Percentiles rank a stretch among this genome's conserved stretches.
Conservation (phyloP, 2,888 invertebrate species). For the Leptopterna dolabrata region DNA sequence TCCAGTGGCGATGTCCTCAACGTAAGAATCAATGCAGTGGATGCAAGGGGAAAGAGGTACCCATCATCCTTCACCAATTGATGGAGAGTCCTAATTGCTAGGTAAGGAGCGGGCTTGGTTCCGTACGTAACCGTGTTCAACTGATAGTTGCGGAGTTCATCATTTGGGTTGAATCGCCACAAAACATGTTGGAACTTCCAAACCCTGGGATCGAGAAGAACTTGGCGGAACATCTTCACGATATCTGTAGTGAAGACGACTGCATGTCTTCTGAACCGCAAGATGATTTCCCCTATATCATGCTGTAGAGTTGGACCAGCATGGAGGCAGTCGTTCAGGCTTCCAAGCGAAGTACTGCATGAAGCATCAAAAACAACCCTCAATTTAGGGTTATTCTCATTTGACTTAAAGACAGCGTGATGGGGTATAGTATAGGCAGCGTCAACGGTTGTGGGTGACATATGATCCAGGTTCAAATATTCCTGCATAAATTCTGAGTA, state of each 20-base stretch:
- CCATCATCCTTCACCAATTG: constrained; percentile 58
- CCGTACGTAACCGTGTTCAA: constrained; percentile 27
- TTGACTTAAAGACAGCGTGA: constrained; percentile 64
- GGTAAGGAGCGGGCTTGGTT: constrained; percentile 58
- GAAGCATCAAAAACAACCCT: constrained; percentile 63
- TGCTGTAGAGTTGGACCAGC: constrained; percentile 65
- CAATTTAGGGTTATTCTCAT: constrained; percentile 63
- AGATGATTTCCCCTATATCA: constrained; percentile 63
- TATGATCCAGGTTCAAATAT: too few relatives aligned
- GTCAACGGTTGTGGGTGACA: background rate
- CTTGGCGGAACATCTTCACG: constrained; percentile 13
- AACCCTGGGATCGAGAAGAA: too few relatives aligned
- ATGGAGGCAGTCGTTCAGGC: constrained; percentile 40
- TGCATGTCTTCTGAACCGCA: background rate
- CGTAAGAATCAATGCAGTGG: constrained; percentile 45
- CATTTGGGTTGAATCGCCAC: constrained; percentile 8
- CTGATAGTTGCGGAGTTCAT: too few relatives aligned
- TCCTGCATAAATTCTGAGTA: too few relatives aligned
- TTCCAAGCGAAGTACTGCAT: constrained; percentile 13
- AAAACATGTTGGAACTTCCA: too few relatives aligned
- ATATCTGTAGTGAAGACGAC: background rate
- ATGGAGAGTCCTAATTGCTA: constrained; percentile 57
- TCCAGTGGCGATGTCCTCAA: constrained; percentile 50
- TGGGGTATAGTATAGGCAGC: background rate
- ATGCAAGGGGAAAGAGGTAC: constrained; percentile 53